Conservation (phyloP, 2,797 vertebrate genomes). For the Emys orbicularis region DNA sequence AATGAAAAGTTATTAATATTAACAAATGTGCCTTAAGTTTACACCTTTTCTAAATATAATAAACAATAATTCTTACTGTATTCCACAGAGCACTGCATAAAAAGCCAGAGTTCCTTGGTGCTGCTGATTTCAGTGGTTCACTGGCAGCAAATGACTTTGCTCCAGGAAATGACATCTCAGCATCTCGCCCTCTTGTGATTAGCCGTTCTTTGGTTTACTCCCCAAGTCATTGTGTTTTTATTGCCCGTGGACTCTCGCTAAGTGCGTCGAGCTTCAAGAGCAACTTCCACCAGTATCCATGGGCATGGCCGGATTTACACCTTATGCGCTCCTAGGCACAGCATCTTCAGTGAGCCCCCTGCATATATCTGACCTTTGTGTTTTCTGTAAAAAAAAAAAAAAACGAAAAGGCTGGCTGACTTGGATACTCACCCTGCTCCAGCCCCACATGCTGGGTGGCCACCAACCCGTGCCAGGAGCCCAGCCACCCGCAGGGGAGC, state of each 20-base stretch:
- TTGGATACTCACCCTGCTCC: no score
- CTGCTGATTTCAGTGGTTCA: slow-evolving; percentile 4
- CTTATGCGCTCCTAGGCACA: no score
- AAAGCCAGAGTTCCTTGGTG: neutral
- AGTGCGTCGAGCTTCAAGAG: neutral
- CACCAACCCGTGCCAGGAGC: no score
- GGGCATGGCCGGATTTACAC: no score
- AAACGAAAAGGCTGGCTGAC: no score
- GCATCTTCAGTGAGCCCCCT: no score
- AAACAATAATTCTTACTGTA: no score
- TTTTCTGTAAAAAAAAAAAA: no score
- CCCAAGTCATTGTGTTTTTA: accelerated
- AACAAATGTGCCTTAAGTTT: neutral
- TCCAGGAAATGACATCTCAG: slow-evolving; percentile 51
- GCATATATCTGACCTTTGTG: no score
- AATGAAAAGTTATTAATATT: neutral
- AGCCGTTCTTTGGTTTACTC: slow-evolving; percentile 33
- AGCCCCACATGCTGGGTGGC: no score
- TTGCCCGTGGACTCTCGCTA: neutral
- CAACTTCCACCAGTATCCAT: neutral
- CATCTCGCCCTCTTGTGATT: slow-evolving; percentile 10
- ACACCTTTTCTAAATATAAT: neutral
- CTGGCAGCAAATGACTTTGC: slow-evolving; percentile 49
- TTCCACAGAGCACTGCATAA: neutral
- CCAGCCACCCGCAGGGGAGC: no score